Base-by-base conservation (phyloP, 1,140 invertebrate species). In the Eubasilissa regina region DNA sequence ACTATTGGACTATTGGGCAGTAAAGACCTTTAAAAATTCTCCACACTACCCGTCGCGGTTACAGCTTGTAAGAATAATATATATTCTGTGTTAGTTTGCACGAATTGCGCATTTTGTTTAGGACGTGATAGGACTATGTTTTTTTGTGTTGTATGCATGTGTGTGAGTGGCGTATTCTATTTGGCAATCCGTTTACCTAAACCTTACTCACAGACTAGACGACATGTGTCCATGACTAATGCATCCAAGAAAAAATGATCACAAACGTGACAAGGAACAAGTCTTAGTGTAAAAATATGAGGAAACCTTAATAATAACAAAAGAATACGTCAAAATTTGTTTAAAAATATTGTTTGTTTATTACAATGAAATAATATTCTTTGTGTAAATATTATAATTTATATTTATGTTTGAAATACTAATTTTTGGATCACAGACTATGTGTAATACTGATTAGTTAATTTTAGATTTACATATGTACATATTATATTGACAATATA, bases 151-250 rank as follows among this genome's bases (percentile, higher is more conserved):
- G 15, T 60, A 17, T 35, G 60, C 10, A n/a, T 13, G 10, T 35
- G 60, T 64, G 60, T 64, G 19, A 25, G 25, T 25, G 60, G 60
- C 35, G 60, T 64, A 10, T 64, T 64, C 60, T 21, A 44, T 10
- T 19, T 25, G 60, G 60, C 60, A 64, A 13, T 19, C 60, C 35
- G 60, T 21, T 25, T 64, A 62, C 15, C 43, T 68, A 35, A 68
- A 45, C 21, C 66, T 35, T 43, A 25, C 66, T 73, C 68, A 55
- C 51, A 73, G 35, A 43, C 19, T 73, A 15, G 1, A 13, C 68
- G 51, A 73, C 68, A 73, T 53, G 25, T 73, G 68, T 47, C n/a
- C 51, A 25, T 73, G 68, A 73, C 68, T 53, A 73, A 73, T 73
- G 68, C 68, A 73, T 73, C 21, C 47, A 25, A 73, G 47, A 25